A percentile compares a stretch with the other conserved stretches of the same genome.
These are phyloP conservation scores for Oryzias celebensis DNA, from an alignment of 2,113 vertebrate species.

Conservation along the genomic window DNA sequence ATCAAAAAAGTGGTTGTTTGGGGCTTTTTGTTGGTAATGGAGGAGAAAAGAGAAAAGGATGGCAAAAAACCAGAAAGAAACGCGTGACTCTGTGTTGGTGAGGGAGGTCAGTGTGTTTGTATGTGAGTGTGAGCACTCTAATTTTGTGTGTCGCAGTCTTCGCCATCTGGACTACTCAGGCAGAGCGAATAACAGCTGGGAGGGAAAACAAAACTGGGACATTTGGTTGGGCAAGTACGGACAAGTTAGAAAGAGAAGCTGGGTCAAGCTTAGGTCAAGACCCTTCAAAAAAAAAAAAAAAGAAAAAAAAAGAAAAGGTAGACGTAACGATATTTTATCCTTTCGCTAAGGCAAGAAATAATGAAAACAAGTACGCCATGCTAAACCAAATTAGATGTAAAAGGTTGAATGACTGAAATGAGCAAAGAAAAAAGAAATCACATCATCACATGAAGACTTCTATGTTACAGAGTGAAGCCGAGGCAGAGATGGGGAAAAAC, in stretches of 20 bases:
- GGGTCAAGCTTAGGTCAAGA: constrained; percentile 48
- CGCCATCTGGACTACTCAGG: constrained; percentile 90
- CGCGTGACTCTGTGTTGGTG: constrained; percentile 22
- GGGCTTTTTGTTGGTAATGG: constrained; percentile 84
- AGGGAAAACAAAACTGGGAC: constrained; percentile 89
- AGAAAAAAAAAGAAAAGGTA: too few species aligned
- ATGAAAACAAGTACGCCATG: too few species aligned
- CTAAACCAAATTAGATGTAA: too few species aligned
- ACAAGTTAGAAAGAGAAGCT: constrained; percentile 64
- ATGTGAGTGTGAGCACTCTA: constrained; percentile 22
- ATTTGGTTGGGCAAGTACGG: constrained; percentile 87
- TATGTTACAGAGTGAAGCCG: constrained; percentile 35
- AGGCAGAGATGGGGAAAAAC: constrained; percentile 50
- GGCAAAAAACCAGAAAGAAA: constrained; percentile 59
- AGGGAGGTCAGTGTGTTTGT: constrained; percentile 14
- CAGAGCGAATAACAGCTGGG: constrained; percentile 92
- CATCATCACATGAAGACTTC: constrained; percentile 11
- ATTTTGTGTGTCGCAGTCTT: constrained; percentile 81
- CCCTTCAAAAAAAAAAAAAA: constrained; percentile 28
- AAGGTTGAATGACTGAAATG: not conserved
- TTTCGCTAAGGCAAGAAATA: too few species aligned
- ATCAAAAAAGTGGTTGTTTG: constrained; percentile 86
- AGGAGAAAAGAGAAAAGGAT: constrained; percentile 86
- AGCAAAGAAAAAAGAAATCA: constrained; percentile 25
- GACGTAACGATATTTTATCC: too few species aligned